Percentiles rank a stretch among this genome's conserved stretches.
These are phyloP conservation scores for Meteorus colon DNA, from an alignment of 2,888 invertebrate species.

Conservation along the genomic window DNA sequence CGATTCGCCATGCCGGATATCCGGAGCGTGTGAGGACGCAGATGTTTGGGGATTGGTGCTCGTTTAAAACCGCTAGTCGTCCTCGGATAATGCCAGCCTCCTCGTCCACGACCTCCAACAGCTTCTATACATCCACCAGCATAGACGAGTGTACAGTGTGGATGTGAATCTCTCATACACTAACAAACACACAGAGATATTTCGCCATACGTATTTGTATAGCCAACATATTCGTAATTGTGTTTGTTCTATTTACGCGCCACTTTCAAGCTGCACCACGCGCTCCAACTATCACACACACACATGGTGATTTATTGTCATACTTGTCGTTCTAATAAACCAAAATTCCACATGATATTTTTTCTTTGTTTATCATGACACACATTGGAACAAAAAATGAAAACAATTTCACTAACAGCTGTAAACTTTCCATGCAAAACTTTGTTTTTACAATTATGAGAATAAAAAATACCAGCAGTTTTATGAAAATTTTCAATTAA, in stretches of 20 bases:
- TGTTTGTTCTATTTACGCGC: slow-evolving; percentile 50
- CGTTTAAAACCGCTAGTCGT: slow-evolving; percentile 53
- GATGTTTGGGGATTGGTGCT: slow-evolving; percentile 53
- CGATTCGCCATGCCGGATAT: slow-evolving; percentile 42
- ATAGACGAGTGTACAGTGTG: neutral
- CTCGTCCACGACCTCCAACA: slow-evolving; percentile 10
- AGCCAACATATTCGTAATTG: slow-evolving; percentile 17
- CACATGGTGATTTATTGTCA: slow-evolving; percentile 51
- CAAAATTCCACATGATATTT: slow-evolving; percentile 1
- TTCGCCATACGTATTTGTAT: slow-evolving; percentile 14
- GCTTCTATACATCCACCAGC: neutral
- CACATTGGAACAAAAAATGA: slow-evolving; percentile 4
- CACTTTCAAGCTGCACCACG: slow-evolving; percentile 49
- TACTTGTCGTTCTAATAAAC: slow-evolving; percentile 53
- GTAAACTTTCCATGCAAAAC: slow-evolving; percentile 13
- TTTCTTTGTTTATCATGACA: neutral
- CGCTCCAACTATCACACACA: slow-evolving; percentile 34
- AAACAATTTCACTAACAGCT: slow-evolving; percentile 20
- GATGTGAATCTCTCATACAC: neutral
- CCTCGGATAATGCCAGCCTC: slow-evolving; percentile 46
- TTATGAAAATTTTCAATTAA: neutral
- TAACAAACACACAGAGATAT: slow-evolving; percentile 4
- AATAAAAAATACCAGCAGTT: slow-evolving; percentile 15
- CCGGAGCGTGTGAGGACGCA: slow-evolving; percentile 49
- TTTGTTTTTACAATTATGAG: slow-evolving; percentile 14